These are phyloP conservation scores for Pocillopora verrucosa DNA, from an alignment of 64 coral and sea anemone species.

Conservation along the genomic window DNA sequence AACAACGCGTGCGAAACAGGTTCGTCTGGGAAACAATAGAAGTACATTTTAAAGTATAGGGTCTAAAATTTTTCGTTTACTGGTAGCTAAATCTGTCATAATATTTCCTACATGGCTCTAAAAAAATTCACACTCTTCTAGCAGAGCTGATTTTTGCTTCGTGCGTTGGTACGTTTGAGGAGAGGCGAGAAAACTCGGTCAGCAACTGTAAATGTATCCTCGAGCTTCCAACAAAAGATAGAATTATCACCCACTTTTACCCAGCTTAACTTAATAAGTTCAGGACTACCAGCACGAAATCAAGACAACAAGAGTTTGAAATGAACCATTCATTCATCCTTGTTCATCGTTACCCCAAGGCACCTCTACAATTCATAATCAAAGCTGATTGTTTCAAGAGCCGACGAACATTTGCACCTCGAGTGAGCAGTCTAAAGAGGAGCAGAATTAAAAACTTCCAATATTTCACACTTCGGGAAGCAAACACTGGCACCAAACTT, in stretches of 20 bases:
- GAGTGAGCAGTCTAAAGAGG: background rate
- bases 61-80: conserved; percentile 30
- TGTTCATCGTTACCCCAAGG: background rate
- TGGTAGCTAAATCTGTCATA: background rate
- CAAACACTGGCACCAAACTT: conserved; percentile 26
- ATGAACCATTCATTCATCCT: background rate
- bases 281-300: background rate
- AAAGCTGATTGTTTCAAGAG: conserved; percentile 11
- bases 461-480: conserved; percentile 8
- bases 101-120: background rate
- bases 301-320: background rate
- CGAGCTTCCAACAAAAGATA: background rate
- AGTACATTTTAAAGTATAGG: background rate
- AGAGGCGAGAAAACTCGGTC: background rate
- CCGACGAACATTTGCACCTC: conserved; percentile 9
- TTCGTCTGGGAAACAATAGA: conserved; percentile 16
- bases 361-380: conserved; percentile 9
- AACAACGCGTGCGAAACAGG: background rate
- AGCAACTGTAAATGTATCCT: background rate
- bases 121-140: conserved; percentile 7
- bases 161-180: background rate
- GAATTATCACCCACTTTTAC: conserved; percentile 1
- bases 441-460: conserved; percentile 14
- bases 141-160: background rate
- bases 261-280: conserved; percentile 3